These are phyloP conservation scores for Xenotilapia leptura DNA, from an alignment of 2,113 vertebrate species.

Conservation along the genomic window DNA sequence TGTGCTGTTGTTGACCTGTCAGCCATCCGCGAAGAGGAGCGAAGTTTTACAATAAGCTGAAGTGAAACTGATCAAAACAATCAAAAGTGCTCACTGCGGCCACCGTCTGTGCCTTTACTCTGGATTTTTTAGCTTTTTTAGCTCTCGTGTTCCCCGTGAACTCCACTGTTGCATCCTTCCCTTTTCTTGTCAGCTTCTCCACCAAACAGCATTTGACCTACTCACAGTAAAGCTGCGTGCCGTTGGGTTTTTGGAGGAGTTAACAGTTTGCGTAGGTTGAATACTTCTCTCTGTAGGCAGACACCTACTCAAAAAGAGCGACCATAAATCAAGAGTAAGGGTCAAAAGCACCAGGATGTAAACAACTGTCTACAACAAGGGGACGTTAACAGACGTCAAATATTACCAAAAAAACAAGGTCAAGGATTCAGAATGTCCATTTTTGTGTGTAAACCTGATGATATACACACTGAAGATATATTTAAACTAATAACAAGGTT, in stretches of 20 bases:
- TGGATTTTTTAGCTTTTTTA: not conserved
- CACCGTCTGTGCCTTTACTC: not conserved
- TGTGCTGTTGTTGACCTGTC: not conserved
- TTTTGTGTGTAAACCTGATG: not conserved
- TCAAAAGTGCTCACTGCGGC: not conserved
- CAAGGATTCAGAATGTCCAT: not conserved
- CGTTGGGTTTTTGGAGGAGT: not conserved
- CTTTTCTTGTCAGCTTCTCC: not conserved
- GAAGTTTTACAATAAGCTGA: not conserved
- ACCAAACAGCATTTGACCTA: not conserved
- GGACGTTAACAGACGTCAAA: not conserved
- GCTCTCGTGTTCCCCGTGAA: not conserved
- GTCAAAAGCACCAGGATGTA: not conserved
- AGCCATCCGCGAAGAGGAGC: not conserved
- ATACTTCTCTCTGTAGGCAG: not conserved
- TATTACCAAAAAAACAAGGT: not conserved
- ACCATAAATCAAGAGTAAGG: not conserved
- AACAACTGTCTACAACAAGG: not conserved
- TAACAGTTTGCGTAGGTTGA: not conserved
- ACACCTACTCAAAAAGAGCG: not conserved
- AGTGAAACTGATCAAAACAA: not conserved
- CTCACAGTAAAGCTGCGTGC: not conserved
- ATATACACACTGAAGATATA: not conserved
- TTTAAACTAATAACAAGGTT: not conserved
- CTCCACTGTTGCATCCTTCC: not conserved